Evolutionary conservation across 2,888 invertebrate species (phyloP), one percentile per base, ranked within the genome.

Genomic region (Drosophila acutilabella): DNA sequence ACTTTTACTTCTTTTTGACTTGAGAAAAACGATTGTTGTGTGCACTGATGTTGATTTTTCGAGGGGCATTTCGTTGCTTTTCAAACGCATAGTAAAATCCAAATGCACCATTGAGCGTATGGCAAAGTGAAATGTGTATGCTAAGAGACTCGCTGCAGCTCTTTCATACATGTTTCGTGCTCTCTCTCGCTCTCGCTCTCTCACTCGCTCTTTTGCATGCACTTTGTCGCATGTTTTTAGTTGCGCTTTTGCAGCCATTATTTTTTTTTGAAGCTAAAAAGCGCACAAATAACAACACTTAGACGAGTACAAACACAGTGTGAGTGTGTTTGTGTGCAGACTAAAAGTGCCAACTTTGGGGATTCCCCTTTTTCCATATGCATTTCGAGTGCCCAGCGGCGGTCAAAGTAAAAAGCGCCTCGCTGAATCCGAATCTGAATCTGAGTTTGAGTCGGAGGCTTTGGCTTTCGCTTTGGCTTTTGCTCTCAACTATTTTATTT

Each of bases 311-410:
- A 23, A 41, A 33, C 23, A 56, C 45, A 62, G 33, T 18, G n/a
- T 7, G n/a, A 6, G 16, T 33, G 30, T 50, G 45, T 41, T 6
- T 50, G 36, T 36, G 36, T 20, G 50, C 36, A 36, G 50, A 20
- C 48, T 50, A 33, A 50, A 62, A 56, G 62, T 58, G 47, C 51
- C 30, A 38, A 58, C 60, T 66, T 54, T 47, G 45, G 79, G 72
- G 56, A 65, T 56, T 58, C 58, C 64, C 75, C 41, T 64, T 51
- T 61, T 54, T 36, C 36, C 83, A 74, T 57, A 74, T 87, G 81
- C 72, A 87, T 81, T 83, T 81, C 68, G 73, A 87, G 86, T 79
- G 83, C 83, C 83, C 78, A 56, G 52, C 74, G 83, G 83, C 88
- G 80, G 78, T 84, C 81, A 84, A 84, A 81, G 83, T 66, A 64